These are phyloP conservation scores for Anolis apletophallus DNA, from an alignment of 2,797 vertebrate species.

Conservation along the genomic window DNA sequence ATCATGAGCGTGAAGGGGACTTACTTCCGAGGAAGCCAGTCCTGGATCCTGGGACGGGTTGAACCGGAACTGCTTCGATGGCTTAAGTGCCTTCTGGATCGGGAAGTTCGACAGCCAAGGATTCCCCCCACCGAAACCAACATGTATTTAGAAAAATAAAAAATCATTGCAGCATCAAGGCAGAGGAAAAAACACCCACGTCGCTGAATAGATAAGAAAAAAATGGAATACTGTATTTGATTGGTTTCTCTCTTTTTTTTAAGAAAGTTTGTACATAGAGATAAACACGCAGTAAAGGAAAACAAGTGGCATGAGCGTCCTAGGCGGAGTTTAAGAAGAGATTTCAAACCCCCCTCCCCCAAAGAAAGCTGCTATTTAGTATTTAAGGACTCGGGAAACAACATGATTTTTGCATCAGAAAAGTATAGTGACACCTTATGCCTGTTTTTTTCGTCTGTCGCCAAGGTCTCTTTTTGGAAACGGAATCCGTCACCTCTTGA, in stretches of 20 bases:
- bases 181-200: constrained; percentile 77
- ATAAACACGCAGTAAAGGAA: constrained; percentile 89
- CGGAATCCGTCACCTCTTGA: constrained; percentile 86
- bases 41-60: not conserved
- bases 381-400: constrained; percentile 67
- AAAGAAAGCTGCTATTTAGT: constrained; percentile 82
- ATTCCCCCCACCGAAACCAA: not conserved
- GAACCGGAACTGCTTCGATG: not conserved
- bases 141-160: not conserved
- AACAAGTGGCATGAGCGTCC: constrained; percentile 90
- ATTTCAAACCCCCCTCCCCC: constrained; percentile 68
- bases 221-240: constrained; percentile 95
- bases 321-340: constrained; percentile 84
- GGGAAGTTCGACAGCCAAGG: not conserved
- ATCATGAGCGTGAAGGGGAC: not conserved
- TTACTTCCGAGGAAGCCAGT: not conserved
- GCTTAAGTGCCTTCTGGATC: not conserved
- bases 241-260: constrained; percentile 70
- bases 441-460: constrained; percentile 66
- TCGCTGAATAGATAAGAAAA: constrained; percentile 85
- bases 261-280: constrained; percentile 94
- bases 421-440: constrained; percentile 83
- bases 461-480: constrained; percentile 78
- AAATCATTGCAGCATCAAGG: not conserved
- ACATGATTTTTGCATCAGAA: constrained; percentile 88